Conservation (phyloP, 2,113 vertebrate genomes). For the Coryphaenoides rupestris region DNA sequence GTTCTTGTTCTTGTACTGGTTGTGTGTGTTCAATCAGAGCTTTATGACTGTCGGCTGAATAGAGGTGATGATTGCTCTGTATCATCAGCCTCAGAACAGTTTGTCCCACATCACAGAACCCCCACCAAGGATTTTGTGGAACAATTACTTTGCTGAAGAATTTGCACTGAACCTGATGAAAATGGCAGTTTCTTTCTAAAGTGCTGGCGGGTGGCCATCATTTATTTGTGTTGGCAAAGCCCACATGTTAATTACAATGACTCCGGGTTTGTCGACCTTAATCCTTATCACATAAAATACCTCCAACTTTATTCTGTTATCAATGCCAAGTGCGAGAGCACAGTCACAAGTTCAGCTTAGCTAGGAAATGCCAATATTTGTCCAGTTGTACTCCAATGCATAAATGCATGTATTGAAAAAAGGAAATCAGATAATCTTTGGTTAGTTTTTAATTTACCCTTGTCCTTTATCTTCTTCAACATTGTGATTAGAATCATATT, state of each 20-base stretch:
- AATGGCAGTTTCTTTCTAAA: too few species aligned
- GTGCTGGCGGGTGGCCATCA: not conserved
- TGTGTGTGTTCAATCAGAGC: too few species aligned
- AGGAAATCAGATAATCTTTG: slow-evolving; percentile 10
- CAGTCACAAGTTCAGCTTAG: slow-evolving; percentile 16
- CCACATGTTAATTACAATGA: not conserved
- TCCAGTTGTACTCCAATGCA: slow-evolving; percentile 14
- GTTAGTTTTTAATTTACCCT: slow-evolving; percentile 11
- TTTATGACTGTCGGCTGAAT: too few species aligned
- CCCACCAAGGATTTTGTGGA: too few species aligned
- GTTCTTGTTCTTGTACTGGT: too few species aligned
- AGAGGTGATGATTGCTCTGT: too few species aligned
- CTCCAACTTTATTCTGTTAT: not conserved
- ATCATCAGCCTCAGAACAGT: too few species aligned
- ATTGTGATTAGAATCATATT: slow-evolving; percentile 4
- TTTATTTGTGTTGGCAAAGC: slow-evolving; percentile 1
- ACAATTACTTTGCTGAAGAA: too few species aligned
- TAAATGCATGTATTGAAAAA: slow-evolving; percentile 6
- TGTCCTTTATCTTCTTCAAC: slow-evolving; percentile 17
- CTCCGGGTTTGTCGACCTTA: not conserved
- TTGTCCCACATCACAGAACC: too few species aligned
- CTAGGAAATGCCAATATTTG: slow-evolving; percentile 41
- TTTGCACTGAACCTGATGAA: too few species aligned
- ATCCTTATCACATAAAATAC: slow-evolving; percentile 5
- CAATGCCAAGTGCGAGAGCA: slow-evolving; percentile 1